Base-by-base conservation (phyloP, 2,113 vertebrate species). In the Ancistrus triradiatus region DNA sequence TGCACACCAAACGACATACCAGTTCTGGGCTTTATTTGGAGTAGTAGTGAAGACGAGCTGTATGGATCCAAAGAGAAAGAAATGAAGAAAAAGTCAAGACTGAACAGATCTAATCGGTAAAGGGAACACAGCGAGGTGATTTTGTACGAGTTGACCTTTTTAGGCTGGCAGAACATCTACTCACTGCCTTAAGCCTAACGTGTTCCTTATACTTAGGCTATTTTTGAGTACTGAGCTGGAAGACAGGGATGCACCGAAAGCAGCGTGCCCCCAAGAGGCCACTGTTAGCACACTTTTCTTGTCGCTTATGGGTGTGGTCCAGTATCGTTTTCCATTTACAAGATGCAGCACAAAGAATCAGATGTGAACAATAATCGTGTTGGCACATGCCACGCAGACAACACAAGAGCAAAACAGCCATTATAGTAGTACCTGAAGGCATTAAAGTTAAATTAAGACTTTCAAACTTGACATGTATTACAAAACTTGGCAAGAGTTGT, bases 291-390 rank as follows among this genome's bases (percentile, higher is more conserved):
- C 44, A 44, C 52, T 31, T 31, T 31, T 40, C 17, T 25, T 28
- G 22, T 3, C 8, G n/a, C n/a, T 33, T 11, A 55, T 17, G 25
- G 44, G 57, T 22, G 51, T 14, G 51, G 53, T 62, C 31, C 27
- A 18, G 27, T 63, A 57, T 68, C 52, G 38, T 56, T 58, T 68
- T 55, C 47, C 59, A 51, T 51, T 57, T 24, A 24, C n/a, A 60
- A 11, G 0, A 53, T 3, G 21, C 22, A 25, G n/a, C n/a, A n/a
- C n/a, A n/a, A n/a, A n/a, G n/a, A n/a, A n/a, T n/a, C n/a, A n/a
- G n/a, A n/a, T n/a, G n/a, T 37, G 35, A 37, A 11, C 35, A 11
- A 11, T 11, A 37, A 11, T 37, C 14, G 35, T 4, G 35, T 1
- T 37, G 35, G 3, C 9, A 2, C 35, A 2, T 11, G 35, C 35